Conservation (phyloP, 1,140 invertebrate genomes). For the Diorhabda carinulata region DNA sequence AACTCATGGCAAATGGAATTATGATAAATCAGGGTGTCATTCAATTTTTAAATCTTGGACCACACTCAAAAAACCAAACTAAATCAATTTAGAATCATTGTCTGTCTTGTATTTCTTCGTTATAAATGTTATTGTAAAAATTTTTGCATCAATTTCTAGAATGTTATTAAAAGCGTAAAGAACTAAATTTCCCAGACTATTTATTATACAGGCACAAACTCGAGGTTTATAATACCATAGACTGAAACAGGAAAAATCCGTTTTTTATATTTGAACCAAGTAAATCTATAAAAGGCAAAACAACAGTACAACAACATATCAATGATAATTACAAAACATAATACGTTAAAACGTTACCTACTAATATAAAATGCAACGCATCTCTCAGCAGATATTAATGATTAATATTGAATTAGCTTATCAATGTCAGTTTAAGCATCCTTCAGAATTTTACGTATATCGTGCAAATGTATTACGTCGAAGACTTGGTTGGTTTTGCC, state of each 20-base stretch:
- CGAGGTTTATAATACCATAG: no score
- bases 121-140: no score
- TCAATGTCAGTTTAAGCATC: background rate
- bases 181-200: no score
- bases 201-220: no score
- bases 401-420: background rate
- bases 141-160: no score
- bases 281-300: background rate
- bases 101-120: no score
- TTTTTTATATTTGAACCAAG: background rate
- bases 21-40: no score
- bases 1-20: no score
- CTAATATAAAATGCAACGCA: background rate
- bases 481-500: background rate
- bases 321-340: constrained; percentile 3
- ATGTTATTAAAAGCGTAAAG: no score
- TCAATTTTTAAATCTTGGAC: no score
- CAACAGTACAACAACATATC: background rate
- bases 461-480: background rate
- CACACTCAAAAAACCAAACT: no score
- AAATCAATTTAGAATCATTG: no score
- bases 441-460: background rate
- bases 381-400: background rate
- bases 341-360: background rate
- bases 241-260: background rate